Base-by-base conservation (phyloP, 2,888 invertebrate species). In the Fragum fragum region DNA sequence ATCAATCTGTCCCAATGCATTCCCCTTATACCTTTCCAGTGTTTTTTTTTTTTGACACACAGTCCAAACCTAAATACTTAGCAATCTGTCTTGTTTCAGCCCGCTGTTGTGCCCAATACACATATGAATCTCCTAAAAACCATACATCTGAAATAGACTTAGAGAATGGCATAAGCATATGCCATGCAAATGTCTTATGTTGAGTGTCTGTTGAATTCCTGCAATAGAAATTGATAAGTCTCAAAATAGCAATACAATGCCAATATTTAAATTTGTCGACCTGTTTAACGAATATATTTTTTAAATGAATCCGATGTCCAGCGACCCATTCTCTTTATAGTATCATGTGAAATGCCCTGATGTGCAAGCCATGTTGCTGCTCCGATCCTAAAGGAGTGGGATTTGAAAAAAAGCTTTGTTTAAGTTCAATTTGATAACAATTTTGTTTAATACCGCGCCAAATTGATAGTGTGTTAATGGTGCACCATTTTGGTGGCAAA, bases 371-470 rank as follows among this genome's bases (percentile, higher is more conserved):
- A n/a, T n/a, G n/a, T n/a, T n/a, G n/a, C n/a, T n/a, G n/a, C n/a
- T n/a, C n/a, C n/a, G n/a, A n/a, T n/a, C n/a, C n/a, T n/a, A 3
- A 52, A 52, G 52, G 7, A 53, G 52, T 28, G 52, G 70, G 1
- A 26, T 52, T 28, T 53, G 9, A 70, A 42, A 70, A 26, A n/a
- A 16, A 23, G 23, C 23, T 52, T 21, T 29, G 21, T 28, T 28
- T 23, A 70, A 52, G 2, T 42, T 26, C 18, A 70, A 14, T 29
- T 47, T 28, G 5, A 2, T 11, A 52, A 53, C 28, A 26, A 28
- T 28, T 53, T 70, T 70, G n/a, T n/a, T n/a, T n/a, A n/a, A n/a
- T 28, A 70, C 52, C 5, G 70, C 70, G 42, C 70, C 70, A 70
- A 70, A 70, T 28, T 70, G 70, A 23, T 70, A 70, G 21, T 29